These are phyloP conservation scores for Caenorhabditis sp. DNA, from an alignment of 2,888 invertebrate genomes.

Conservation along the genomic window DNA sequence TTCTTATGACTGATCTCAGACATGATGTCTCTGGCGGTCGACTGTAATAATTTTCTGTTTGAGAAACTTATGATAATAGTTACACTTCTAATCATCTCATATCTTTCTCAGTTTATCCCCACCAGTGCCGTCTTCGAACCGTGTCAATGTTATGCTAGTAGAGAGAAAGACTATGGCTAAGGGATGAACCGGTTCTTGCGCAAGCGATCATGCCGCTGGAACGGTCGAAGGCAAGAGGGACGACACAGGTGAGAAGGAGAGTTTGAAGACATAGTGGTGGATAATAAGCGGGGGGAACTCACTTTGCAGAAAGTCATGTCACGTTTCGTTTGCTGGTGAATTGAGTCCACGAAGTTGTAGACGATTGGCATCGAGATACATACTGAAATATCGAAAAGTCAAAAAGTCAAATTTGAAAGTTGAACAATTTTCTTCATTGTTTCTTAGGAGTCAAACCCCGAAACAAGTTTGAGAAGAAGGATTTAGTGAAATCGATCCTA, in stretches of 20 bases:
- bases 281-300: constrained; percentile 17
- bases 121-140: background rate
- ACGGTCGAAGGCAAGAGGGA: constrained; percentile 6
- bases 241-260: constrained; percentile 28
- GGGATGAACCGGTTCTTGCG: constrained; percentile 39
- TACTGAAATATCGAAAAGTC: constrained; percentile 68
- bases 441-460: too few relatives aligned
- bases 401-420: background rate
- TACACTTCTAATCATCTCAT: too few relatives aligned
- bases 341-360: constrained; percentile 83
- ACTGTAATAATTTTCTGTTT: constrained; percentile 50
- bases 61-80: too few relatives aligned
- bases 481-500: too few relatives aligned
- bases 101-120: constrained; percentile 1
- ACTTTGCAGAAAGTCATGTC: constrained; percentile 83
- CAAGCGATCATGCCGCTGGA: constrained; percentile 48
- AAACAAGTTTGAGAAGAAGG: too few relatives aligned
- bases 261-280: background rate
- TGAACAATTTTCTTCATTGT: background rate
- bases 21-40: constrained; percentile 82
- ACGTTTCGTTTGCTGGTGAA: constrained; percentile 82
- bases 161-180: background rate
- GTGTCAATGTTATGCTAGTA: constrained; percentile 44
- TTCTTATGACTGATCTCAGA: constrained; percentile 80
- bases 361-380: constrained; percentile 83